A percentile compares a stretch with the other conserved stretches of the same genome.
phyloP scores from a whole-genome alignment of 2,797 vertebrate genomes.

The Gambusia yucatana region DNA sequence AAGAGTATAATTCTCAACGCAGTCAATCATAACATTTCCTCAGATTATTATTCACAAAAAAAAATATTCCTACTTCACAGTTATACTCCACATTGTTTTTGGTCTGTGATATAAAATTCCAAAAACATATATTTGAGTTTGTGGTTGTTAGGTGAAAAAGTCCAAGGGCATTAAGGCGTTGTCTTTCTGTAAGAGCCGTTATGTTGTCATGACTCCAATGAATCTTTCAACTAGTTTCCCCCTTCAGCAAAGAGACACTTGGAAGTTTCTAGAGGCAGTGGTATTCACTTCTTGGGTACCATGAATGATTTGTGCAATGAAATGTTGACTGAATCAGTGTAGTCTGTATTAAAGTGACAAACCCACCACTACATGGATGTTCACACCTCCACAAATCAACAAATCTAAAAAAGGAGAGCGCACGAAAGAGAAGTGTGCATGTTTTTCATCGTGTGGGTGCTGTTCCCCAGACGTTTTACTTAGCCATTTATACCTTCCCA shows the following conservation, averaged over 20 bases:
- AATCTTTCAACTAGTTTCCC: neutral
- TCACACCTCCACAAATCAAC: neutral
- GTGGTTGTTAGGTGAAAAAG: neutral
- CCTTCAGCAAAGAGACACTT: neutral
- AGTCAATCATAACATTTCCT: neutral
- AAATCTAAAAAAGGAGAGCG: neutral
- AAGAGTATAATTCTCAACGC: no score
- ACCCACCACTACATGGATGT: neutral
- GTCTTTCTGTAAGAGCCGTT: neutral
- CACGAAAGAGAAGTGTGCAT: neutral
- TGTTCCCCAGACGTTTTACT: slow-evolving; percentile 50
- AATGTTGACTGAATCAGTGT: neutral
- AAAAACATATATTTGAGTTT: neutral
- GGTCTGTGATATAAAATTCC: neutral
- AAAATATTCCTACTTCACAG: neutral
- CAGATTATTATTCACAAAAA: neutral
- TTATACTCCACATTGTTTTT: neutral
- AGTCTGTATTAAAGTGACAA: neutral
- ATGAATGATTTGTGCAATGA: neutral
- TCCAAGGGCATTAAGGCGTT: neutral
- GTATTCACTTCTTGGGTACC: neutral
- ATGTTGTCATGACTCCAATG: neutral
- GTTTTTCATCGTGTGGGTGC: neutral
- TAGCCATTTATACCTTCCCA: slow-evolving; percentile 61
- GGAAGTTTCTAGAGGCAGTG: neutral